Base-by-base conservation (phyloP, 2,797 vertebrate genomes). In the Alauda arvensis region DNA sequence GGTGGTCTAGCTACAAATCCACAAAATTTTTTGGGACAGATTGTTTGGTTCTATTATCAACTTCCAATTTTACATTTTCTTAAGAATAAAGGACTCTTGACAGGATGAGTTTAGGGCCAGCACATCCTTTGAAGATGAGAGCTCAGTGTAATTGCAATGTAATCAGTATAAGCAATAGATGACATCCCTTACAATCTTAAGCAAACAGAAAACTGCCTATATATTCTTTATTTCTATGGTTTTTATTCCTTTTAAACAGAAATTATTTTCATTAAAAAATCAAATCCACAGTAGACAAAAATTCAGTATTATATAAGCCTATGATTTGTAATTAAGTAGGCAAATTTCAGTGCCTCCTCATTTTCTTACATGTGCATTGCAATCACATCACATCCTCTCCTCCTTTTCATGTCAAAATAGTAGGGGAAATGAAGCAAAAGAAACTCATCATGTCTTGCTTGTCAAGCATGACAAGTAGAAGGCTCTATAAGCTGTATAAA, bases 391-490 rank as follows among this genome's bases (percentile, higher is more conserved):
- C 12, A 84, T 48, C n/a, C 14, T 90, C 81, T 26, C 34, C 14
- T 89, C 49, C 53, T 89, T 87, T 91, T 83, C 53, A 33, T 78
- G 46, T 69, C 23, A 70, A 63, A 91, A 81, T 56, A 55, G 14
- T 25, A 57, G 40, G 23, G 39, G 65, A 91, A 91, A 83, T 52
- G 67, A 87, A 85, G 53, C 39, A 83, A 28, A 89, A 89, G 42
- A 76, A 81, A 42, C 63, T 90, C 60, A 87, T 87, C 74, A 67
- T 26, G 9, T 83, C 74, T 85, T 87, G 7, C 59, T 87, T 87
- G 51, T 81, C 72, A 77, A 52, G 66, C 34, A 49, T 69, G 31
- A 88, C 12, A 37, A 71, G 34, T 53, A 55, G 48, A 37, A 77
- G 12, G 10, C 48, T 68, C 51, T 65, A 6, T 8, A 77, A 18